These are phyloP conservation scores for Megathymus violae DNA, from an alignment of 1,140 invertebrate genomes.

Conservation along the genomic window DNA sequence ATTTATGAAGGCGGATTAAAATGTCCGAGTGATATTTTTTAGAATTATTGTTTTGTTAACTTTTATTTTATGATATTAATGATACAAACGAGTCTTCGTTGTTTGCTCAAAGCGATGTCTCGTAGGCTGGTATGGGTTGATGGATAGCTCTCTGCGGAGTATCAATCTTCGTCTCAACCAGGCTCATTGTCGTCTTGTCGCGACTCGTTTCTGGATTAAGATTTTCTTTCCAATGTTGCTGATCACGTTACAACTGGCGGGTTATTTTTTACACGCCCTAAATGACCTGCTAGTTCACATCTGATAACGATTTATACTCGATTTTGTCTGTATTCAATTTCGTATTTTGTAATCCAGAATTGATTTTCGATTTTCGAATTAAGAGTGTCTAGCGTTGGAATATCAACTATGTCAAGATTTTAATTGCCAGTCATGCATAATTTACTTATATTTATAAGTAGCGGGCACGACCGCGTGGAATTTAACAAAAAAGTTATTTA, in stretches of 20 bases:
- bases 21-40: conserved; percentile 41
- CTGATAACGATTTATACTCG: too few relatives aligned
- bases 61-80: conserved; percentile 58
- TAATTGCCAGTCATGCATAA: too few relatives aligned
- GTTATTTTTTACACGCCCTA: neutral
- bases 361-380: too few relatives aligned
- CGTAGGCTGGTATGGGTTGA: conserved; percentile 45
- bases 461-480: too few relatives aligned
- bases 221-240: conserved; percentile 9
- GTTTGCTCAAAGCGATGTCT: conserved; percentile 24
- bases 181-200: conserved; percentile 45
- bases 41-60: conserved; percentile 24
- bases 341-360: too few relatives aligned
- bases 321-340: too few relatives aligned
- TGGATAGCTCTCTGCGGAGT: conserved; percentile 42
- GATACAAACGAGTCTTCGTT: conserved; percentile 33
- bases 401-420: too few relatives aligned
- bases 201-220: conserved; percentile 28
- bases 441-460: too few relatives aligned
- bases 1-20: conserved; percentile 41
- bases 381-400: too few relatives aligned
- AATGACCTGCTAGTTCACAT: too few relatives aligned
- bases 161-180: conserved; percentile 55
- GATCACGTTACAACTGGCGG: conserved; percentile 8
- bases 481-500: too few relatives aligned